A percentile compares a stretch with the other conserved stretches of the same genome.
phyloP scores from a whole-genome alignment of 1,140 invertebrate species.

The Kradibia gibbosae region DNA sequence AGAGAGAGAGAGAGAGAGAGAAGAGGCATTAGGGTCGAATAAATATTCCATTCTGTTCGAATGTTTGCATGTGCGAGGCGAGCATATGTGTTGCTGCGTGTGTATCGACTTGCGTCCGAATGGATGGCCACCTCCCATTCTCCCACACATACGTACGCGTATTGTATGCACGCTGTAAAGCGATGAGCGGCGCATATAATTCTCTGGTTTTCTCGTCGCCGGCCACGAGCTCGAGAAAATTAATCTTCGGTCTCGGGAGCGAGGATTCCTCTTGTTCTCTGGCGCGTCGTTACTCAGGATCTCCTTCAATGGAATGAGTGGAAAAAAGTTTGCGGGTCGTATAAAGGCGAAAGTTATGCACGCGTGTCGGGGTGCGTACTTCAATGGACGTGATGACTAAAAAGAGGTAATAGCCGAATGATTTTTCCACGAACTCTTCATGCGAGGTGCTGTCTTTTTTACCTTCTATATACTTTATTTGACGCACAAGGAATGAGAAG shows the following conservation, averaged over 20 bases:
- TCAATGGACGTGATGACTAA: neutral
- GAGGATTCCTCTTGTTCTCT: constrained; percentile 34
- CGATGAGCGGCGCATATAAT: constrained; percentile 46
- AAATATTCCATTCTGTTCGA: constrained; percentile 33
- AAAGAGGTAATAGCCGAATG: constrained; percentile 13
- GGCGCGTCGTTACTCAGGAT: constrained; percentile 42
- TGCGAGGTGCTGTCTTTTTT: too few relatives aligned
- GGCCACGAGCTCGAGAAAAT: constrained; percentile 49
- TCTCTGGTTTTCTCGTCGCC: constrained; percentile 35
- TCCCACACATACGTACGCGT: neutral
- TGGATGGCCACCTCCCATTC: neutral
- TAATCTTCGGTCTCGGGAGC: constrained; percentile 42
- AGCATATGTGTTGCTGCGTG: too few relatives aligned
- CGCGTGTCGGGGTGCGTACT: neutral
- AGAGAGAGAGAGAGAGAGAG: neutral
- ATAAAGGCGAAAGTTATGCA: neutral
- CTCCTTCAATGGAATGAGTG: constrained; percentile 42
- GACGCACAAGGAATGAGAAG: constrained; percentile 3
- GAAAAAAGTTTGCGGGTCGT: constrained; percentile 36
- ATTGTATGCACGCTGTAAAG: constrained; percentile 22
- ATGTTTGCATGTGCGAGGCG: neutral
- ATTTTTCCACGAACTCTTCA: neutral
- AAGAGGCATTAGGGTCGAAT: constrained; percentile 41
- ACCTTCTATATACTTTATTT: neutral
- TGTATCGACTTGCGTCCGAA: neutral